Evolutionary conservation across 2,113 vertebrate species (phyloP).

Genomic region (Lathamus discolor): DNA sequence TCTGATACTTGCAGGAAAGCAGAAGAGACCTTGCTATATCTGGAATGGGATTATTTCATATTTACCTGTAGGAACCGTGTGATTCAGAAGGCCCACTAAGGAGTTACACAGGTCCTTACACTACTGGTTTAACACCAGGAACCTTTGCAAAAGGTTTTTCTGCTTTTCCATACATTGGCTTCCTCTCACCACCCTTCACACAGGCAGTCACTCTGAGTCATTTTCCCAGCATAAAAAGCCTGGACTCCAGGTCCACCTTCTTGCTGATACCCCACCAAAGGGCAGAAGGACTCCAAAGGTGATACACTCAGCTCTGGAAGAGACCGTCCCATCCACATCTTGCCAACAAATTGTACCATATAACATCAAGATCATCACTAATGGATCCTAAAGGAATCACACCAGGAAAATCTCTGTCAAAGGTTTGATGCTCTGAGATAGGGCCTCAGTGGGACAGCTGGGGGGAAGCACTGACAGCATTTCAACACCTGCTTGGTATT

Average conservation of each 20-base stretch:
- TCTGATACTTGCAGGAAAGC: background rate
- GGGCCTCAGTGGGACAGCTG: background rate
- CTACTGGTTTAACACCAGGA: background rate
- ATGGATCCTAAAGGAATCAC: background rate
- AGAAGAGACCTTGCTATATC: background rate
- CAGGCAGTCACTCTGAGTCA: rapidly evolving
- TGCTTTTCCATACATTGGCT: background rate
- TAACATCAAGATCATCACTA: background rate
- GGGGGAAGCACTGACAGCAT: background rate
- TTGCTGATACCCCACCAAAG: background rate
- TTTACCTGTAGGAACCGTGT: background rate
- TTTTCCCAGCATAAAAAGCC: background rate
- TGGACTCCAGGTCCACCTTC: background rate
- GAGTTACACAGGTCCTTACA: background rate
- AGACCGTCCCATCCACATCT: background rate
- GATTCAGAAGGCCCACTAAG: background rate
- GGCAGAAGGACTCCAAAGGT: background rate
- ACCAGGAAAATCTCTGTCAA: background rate
- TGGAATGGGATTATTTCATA: background rate
- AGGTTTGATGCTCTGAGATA: background rate
- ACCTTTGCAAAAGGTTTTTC: background rate
- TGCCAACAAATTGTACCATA: background rate
- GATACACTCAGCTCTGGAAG: background rate
- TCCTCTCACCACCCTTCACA: background rate
- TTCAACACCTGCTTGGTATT: background rate